Percentiles rank a stretch among this genome's conserved stretches.
These are phyloP conservation scores for Heliconius hortense DNA, from an alignment of 2,888 invertebrate genomes.

Conservation along the genomic window DNA sequence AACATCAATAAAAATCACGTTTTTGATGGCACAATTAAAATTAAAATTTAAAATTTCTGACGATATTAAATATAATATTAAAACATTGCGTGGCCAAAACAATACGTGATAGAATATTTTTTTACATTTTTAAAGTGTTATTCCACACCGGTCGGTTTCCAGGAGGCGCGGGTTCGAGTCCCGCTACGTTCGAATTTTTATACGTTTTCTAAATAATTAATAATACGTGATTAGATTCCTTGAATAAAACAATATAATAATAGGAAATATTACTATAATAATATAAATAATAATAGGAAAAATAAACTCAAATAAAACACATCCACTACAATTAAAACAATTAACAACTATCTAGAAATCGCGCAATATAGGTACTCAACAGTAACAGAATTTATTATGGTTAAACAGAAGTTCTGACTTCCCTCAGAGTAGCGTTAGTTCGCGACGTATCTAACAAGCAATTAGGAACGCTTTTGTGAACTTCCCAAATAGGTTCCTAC, in stretches of 20 bases:
- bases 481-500: neutral
- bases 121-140: no score
- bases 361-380: neutral
- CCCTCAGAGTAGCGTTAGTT: neutral
- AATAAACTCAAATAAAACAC: neutral
- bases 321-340: neutral
- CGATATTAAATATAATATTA: neutral
- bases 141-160: no score
- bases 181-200: no score
- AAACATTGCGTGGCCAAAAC: neutral
- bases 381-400: neutral
- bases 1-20: no score
- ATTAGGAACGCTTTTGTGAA: constrained; percentile 14
- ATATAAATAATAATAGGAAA: no score
- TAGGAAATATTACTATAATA: no score
- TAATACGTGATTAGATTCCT: no score
- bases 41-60: neutral
- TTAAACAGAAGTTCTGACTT: constrained; percentile 1
- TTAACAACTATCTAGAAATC: neutral
- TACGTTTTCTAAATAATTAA: no score
- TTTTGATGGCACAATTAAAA: no score
- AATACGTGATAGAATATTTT: no score
- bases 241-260: no score
- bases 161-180: no score
- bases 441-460: constrained; percentile 11